Percentiles rank a stretch among this genome's conserved stretches.
phyloP scores from a whole-genome alignment of 2,797 vertebrate genomes.

The Crenichthys baileyi region DNA sequence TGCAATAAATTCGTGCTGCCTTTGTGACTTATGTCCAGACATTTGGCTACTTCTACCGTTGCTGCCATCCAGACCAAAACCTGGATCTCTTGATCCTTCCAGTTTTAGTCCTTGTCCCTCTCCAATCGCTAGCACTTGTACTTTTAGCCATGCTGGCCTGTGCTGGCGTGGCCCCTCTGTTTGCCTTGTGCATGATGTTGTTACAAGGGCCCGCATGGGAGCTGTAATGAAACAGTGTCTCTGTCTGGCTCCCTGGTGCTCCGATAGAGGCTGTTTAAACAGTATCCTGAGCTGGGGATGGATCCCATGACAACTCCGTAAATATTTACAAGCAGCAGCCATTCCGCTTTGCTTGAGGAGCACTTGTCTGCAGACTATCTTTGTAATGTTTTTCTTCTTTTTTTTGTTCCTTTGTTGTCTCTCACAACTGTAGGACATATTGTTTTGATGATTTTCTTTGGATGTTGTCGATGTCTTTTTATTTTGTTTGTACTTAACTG shows the following conservation, averaged over 20 bases:
- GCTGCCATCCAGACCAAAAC: conserved; percentile 12
- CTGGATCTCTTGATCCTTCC: conserved; percentile 36
- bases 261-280: conserved; percentile 86
- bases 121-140: conserved; percentile 50
- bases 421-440: conserved; percentile 44
- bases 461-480: conserved; percentile 45
- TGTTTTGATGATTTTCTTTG: conserved; percentile 61
- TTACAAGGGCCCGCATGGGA: conserved; percentile 79
- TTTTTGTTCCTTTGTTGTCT: conserved; percentile 60
- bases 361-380: conserved; percentile 71
- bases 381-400: conserved; percentile 69
- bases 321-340: conserved; percentile 84
- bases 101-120: conserved; percentile 28
- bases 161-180: conserved; percentile 61
- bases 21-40: background rate
- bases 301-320: conserved; percentile 86
- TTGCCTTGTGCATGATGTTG: conserved; percentile 74
- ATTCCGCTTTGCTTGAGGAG: conserved; percentile 58
- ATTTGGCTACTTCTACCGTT: background rate
- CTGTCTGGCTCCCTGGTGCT: conserved; percentile 69
- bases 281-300: conserved; percentile 79
- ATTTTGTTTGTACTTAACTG: conserved; percentile 34
- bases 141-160: conserved; percentile 70
- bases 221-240: conserved; percentile 79
- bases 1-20: background rate